Percentiles rank a stretch among this genome's conserved stretches.
phyloP scores from a whole-genome alignment of 1,140 invertebrate genomes.

The Pararge aegeria region DNA sequence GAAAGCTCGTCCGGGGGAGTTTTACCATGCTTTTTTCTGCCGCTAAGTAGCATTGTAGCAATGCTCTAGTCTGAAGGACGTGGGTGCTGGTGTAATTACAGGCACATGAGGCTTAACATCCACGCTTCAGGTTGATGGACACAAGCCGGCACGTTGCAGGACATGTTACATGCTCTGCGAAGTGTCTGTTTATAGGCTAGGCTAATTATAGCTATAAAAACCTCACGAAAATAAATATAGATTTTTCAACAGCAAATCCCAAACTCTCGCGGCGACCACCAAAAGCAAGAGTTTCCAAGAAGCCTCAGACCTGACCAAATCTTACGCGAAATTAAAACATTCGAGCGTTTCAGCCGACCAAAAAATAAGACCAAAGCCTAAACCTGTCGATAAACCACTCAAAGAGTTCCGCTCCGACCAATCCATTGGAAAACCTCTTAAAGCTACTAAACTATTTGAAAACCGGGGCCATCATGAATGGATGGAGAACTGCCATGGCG shows the following conservation, averaged over 20 bases:
- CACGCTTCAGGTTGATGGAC: too few species aligned
- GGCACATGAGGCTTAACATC: too few species aligned
- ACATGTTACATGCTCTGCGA: too few species aligned
- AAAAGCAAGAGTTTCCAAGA: slow-evolving; percentile 65
- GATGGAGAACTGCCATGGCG: slow-evolving; percentile 52
- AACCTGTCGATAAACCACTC: slow-evolving; percentile 39
- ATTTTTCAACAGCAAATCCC: slow-evolving; percentile 48
- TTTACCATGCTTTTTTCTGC: too few species aligned
- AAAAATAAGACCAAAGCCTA: slow-evolving; percentile 46
- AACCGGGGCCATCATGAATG: slow-evolving; percentile 43
- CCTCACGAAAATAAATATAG: not conserved
- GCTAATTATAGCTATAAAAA: too few species aligned
- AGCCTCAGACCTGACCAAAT: slow-evolving; percentile 35
- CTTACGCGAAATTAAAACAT: slow-evolving; percentile 42
- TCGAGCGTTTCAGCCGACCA: slow-evolving; percentile 57
- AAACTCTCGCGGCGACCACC: slow-evolving; percentile 39
- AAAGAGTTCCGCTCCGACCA: slow-evolving; percentile 61
- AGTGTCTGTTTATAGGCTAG: too few species aligned
- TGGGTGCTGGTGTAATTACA: too few species aligned
- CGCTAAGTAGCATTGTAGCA: too few species aligned
- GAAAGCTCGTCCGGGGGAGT: too few species aligned
- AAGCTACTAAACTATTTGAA: slow-evolving; percentile 51
- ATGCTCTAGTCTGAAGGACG: too few species aligned
- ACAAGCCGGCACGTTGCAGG: too few species aligned
- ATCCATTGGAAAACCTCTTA: slow-evolving; percentile 48